A percentile compares a stretch with the other conserved stretches of the same genome.
These are phyloP conservation scores for Psittacus erithacus DNA, from an alignment of 2,113 vertebrate genomes.

Conservation along the genomic window DNA sequence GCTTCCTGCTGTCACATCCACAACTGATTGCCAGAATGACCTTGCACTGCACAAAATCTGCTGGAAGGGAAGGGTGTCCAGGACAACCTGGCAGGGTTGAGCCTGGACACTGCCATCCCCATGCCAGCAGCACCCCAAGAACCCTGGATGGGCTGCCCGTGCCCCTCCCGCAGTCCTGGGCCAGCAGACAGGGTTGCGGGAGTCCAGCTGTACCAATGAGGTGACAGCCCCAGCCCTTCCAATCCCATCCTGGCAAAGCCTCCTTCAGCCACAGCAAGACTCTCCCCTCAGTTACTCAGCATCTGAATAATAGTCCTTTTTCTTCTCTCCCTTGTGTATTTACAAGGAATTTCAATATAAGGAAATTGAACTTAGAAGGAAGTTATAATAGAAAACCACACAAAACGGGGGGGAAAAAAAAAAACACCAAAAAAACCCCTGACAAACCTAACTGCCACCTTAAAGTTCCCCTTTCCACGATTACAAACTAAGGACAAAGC, in stretches of 20 bases:
- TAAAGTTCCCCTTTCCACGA: background rate
- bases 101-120: no score
- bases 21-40: background rate
- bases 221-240: background rate
- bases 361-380: background rate
- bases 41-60: background rate
- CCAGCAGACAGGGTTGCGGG: background rate
- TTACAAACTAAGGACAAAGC: background rate
- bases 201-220: fast-evolving
- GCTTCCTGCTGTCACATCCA: fast-evolving
- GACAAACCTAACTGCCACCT: background rate
- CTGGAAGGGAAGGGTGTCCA: background rate
- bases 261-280: fast-evolving
- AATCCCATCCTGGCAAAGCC: fast-evolving
- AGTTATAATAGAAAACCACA: background rate
- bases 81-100: fast-evolving
- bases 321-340: fast-evolving
- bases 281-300: background rate
- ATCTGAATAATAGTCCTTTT: background rate
- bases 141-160: fast-evolving
- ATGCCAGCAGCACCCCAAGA: fast-evolving
- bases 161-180: background rate
- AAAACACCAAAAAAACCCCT: no score
- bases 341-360: background rate
- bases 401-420: background rate